Percentiles rank a stretch among this genome's conserved stretches.
Evolutionary conservation across 92 coral and sea anemone genomes (phyloP).

Genomic region (Galaxea fascicularis): DNA sequence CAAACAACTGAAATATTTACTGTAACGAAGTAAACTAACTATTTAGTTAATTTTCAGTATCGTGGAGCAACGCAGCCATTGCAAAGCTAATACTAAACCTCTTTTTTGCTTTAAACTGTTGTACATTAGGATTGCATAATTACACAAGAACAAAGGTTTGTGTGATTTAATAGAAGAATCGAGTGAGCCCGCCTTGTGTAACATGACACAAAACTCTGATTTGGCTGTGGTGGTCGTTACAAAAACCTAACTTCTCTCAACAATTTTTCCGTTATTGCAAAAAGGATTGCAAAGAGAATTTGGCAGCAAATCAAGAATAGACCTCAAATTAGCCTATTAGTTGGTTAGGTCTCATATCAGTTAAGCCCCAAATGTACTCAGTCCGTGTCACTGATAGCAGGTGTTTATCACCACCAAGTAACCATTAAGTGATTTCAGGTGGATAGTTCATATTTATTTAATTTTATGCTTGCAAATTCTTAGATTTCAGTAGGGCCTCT

Average conservation of each 20-base stretch:
- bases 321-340: conserved; percentile 7
- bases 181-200: too few species aligned
- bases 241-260: not conserved
- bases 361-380: not conserved
- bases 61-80: not conserved
- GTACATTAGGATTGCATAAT: not conserved
- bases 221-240: too few species aligned
- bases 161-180: too few species aligned
- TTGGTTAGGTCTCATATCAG: conserved; percentile 2
- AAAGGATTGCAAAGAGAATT: not conserved
- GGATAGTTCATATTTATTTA: not conserved
- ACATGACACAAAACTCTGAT: too few species aligned
- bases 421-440: not conserved
- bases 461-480: conserved; percentile 11
- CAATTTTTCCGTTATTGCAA: not conserved
- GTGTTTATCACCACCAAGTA: not conserved
- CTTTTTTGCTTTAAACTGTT: not conserved
- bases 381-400: conserved; percentile 1
- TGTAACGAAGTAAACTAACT: not conserved
- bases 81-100: not conserved
- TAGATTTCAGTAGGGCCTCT: not conserved
- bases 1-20: not conserved
- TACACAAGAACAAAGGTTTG: too few species aligned
- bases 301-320: not conserved
- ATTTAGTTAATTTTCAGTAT: not conserved